Evolutionary conservation across 2,888 invertebrate genomes (phyloP), one percentile per base, ranked within the genome.

Genomic region (Mythimna pallens): DNA sequence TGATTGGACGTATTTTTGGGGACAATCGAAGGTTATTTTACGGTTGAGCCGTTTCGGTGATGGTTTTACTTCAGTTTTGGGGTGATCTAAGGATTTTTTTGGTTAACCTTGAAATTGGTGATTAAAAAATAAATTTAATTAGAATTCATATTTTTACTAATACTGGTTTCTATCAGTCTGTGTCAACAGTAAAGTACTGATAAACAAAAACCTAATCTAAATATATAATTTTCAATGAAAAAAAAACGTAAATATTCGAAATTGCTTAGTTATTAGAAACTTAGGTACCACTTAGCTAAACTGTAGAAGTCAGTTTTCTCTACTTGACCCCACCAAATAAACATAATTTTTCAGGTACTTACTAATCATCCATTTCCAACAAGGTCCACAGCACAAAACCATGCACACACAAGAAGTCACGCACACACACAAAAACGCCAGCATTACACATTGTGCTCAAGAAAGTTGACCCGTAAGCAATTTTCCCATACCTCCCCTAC

Each of bases 401-500:
- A 70, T 61, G 43, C 50, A 65, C 59, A 67, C 30, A 55, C 57
- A 70, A 76, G 65, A 72, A 66, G 10, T 62, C 65, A 78, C 68
- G 64, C 78, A 81, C 68, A 82, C 72, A 80, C 6, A 72, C 65
- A 77, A 75, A 85, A 74, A 72, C 36, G 22, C 70, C 69, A 52
- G 59, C 74, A 84, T 72, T 78, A 65, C 65, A 69, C 84, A 82
- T 83, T 86, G 81, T 83, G 77, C 80, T 76, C 88, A 88, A 94
- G 94, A 95, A 94, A 95, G 95, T 92, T 93, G 92, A 93, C 93
- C 93, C 77, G 87, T 70, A 76, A 83, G 73, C 76, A 67, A 87
- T 88, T 92, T 94, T 95, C 94, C 93, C 94, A 94, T 93, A 92
- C 91, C 85, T 86, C 87, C 88, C 88, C 87, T 89, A 70, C 75